Evolutionary conservation across 2,888 invertebrate species (phyloP).

Genomic region (Ischnura elegans): DNA sequence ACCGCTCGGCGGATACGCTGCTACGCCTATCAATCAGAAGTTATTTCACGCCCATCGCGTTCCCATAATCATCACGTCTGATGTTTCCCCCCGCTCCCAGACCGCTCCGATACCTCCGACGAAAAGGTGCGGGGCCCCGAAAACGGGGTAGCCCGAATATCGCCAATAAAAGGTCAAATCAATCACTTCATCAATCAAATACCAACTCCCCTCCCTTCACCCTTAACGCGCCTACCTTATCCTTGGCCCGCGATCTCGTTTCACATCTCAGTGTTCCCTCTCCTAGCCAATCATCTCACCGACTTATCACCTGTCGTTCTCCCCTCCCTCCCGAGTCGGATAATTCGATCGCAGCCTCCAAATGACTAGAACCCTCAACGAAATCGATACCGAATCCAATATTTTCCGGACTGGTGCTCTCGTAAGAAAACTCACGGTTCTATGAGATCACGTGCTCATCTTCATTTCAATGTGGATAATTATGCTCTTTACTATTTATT

Average conservation of each 20-base stretch:
- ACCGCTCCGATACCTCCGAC: not conserved
- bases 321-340: not conserved
- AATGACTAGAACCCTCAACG: not conserved
- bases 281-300: not conserved
- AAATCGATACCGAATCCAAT: not conserved
- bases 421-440: too few species aligned
- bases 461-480: too few species aligned
- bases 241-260: not conserved
- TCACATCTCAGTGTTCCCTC: slow-evolving; percentile 30
- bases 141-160: not conserved
- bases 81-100: not conserved
- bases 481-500: too few species aligned
- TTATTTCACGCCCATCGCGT: not conserved
- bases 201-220: not conserved
- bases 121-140: not conserved
- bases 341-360: not conserved
- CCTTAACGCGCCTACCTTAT: not conserved
- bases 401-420: not conserved
- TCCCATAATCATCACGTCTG: not conserved
- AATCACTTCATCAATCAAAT: slow-evolving; percentile 8
- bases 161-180: slow-evolving; percentile 38
- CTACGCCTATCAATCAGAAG: not conserved
- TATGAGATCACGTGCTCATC: too few species aligned
- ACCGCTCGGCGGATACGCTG: not conserved
- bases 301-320: not conserved